Percentiles rank a stretch among this genome's conserved stretches.
phyloP scores from a whole-genome alignment of 2,113 vertebrate genomes.

The Oryzias javanicus region DNA sequence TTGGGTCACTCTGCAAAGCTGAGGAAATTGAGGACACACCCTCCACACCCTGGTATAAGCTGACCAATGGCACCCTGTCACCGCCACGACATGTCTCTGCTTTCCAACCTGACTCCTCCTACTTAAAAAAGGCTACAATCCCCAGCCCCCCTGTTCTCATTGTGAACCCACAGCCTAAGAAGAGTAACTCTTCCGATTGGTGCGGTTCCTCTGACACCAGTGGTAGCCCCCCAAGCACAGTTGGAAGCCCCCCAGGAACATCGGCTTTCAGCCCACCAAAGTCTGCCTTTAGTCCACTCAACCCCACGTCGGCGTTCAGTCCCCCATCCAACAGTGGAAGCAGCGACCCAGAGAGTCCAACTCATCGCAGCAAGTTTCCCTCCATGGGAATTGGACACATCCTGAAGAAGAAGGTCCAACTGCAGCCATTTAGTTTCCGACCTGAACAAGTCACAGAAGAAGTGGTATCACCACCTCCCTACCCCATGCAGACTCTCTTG shows the following conservation, averaged over 20 bases:
- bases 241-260: slow-evolving; percentile 67
- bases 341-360: slow-evolving; percentile 72
- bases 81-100: slow-evolving; percentile 77
- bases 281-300: slow-evolving; percentile 65
- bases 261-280: slow-evolving; percentile 71
- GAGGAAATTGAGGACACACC: slow-evolving; percentile 71
- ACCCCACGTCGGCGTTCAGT: slow-evolving; percentile 66
- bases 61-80: slow-evolving; percentile 76
- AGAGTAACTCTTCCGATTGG: slow-evolving; percentile 66
- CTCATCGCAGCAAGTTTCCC: slow-evolving; percentile 76
- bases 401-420: slow-evolving; percentile 73
- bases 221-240: slow-evolving; percentile 65
- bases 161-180: slow-evolving; percentile 75
- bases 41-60: slow-evolving; percentile 76
- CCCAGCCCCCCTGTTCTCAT: slow-evolving; percentile 74
- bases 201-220: slow-evolving; percentile 66
- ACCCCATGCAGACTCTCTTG: slow-evolving; percentile 79
- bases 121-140: slow-evolving; percentile 79
- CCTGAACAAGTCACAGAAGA: slow-evolving; percentile 71
- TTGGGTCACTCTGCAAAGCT: slow-evolving; percentile 72
- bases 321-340: slow-evolving; percentile 59
- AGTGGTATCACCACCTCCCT: slow-evolving; percentile 73
- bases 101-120: slow-evolving; percentile 77
- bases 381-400: slow-evolving; percentile 79
- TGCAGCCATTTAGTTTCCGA: slow-evolving; percentile 70